A percentile compares a stretch with the other conserved stretches of the same genome.
phyloP scores from a whole-genome alignment of 2,797 vertebrate genomes.

The Schizopygopsis malacanthus region DNA sequence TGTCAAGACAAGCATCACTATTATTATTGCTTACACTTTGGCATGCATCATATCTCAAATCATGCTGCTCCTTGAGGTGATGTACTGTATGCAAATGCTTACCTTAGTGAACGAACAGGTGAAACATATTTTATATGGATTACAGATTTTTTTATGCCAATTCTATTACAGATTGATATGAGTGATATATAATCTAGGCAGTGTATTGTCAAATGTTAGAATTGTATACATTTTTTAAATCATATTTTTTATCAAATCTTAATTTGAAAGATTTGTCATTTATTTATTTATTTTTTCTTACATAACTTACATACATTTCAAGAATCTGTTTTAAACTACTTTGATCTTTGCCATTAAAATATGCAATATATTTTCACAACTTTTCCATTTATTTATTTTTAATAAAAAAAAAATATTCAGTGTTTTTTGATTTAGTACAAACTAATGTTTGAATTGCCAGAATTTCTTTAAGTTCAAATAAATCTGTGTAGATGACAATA shows the following conservation, averaged over 20 bases:
- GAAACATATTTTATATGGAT: too few relatives aligned
- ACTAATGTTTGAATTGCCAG: too few relatives aligned
- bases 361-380: too few relatives aligned
- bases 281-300: background rate
- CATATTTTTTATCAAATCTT: background rate
- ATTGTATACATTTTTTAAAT: too few relatives aligned
- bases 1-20: background rate
- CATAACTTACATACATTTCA: background rate
- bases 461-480: too few relatives aligned
- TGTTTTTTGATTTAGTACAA: background rate
- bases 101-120: background rate
- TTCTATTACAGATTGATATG: background rate
- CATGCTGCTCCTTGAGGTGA: background rate
- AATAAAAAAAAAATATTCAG: too few relatives aligned
- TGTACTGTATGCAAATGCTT: background rate
- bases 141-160: background rate
- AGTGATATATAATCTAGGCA: background rate
- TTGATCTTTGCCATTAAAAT: too few relatives aligned
- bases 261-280: background rate
- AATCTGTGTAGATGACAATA: too few relatives aligned
- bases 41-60: background rate
- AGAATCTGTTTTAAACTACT: background rate
- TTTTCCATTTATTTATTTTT: too few relatives aligned
- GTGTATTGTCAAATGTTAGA: background rate
- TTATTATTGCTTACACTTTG: background rate